Evolutionary conservation across 2,113 vertebrate species (phyloP), one percentile per base, ranked within the genome.

Genomic region (Xenopus laevis): DNA sequence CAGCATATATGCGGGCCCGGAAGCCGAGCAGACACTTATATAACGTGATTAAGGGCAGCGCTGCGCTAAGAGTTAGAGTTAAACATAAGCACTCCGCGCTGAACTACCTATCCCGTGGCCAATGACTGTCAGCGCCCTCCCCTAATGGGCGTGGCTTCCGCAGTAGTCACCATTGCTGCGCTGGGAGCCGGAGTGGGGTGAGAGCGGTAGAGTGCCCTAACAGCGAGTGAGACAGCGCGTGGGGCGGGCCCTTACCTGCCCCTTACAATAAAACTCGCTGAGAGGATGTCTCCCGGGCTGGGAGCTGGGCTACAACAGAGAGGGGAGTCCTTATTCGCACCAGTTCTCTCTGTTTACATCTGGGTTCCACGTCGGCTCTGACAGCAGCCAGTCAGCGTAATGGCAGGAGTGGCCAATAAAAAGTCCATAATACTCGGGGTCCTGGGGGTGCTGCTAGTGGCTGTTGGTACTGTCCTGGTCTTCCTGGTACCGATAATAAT

Each of bases 401-500:
- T 74, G 53, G 16, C 44, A 3, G 16, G 12, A 15, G 5, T 7
- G 13, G 10, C 7, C 50, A 65, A 10, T n/a, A 67, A 67, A 63
- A 68, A 60, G 64, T 75, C 88, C 0, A 0, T 86, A 21, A 88
- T 84, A 10, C 81, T 92, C 23, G 78, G 85, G 7, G 74, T 85
- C 11, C 40, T 81, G 0, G 93, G 92, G 10, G 0, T 55, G 1
- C 44, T 82, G 44, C 71, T 77, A 0, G 74, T 84, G 1, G 6
- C 82, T 0, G 76, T 84, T 27, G 93, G 91, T 45, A 71, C 67
- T 1, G 18, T 88, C 8, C 61, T 93, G 9, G 52, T 90, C 4
- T 71, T 92, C 21, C 40, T 85, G 17, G 87, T 89, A 65, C 90
- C 92, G 0, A 0, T 65, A 5, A 65, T 95, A 15, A 74, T 95